phyloP scores from a whole-genome alignment of 2,888 invertebrate genomes.

The Herminia tarsipennalis region DNA sequence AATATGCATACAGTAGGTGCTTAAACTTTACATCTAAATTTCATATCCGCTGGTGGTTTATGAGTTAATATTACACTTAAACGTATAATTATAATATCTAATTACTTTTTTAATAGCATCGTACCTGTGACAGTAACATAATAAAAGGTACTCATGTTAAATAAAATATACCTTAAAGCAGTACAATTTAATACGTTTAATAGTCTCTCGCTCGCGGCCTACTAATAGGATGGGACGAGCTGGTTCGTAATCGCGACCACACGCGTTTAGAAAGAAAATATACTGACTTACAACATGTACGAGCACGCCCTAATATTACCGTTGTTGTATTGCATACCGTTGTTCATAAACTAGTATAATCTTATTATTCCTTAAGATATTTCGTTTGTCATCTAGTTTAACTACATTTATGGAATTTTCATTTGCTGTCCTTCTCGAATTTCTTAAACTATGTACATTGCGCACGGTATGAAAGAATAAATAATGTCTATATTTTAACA shows the following conservation, averaged over 20 bases:
- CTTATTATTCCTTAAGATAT: no score
- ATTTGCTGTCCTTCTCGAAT: no score
- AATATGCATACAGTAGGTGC: no score
- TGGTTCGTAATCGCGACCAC: slow-evolving; percentile 64
- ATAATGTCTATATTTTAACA: no score
- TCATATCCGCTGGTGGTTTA: background rate
- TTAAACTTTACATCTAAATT: no score
- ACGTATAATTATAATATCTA: slow-evolving; percentile 6
- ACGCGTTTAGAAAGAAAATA: slow-evolving; percentile 49
- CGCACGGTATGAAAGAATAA: no score
- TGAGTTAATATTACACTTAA: background rate
- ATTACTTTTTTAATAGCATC: slow-evolving; percentile 8
- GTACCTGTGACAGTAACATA: slow-evolving; percentile 8
- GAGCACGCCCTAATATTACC: no score
- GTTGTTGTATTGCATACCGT: no score
- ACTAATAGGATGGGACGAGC: slow-evolving; percentile 60
- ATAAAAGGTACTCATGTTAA: slow-evolving; percentile 9
- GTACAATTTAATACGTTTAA: slow-evolving; percentile 56
- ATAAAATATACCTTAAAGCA: slow-evolving; percentile 13
- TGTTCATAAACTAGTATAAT: no score
- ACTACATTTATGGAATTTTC: no score
- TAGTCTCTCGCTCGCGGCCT: slow-evolving; percentile 56
- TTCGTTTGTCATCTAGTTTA: no score
- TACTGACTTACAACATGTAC: slow-evolving; percentile 8
- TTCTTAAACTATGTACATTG: no score